These are phyloP conservation scores for Montipora cactus DNA, from an alignment of 64 coral and sea anemone species.

Conservation along the genomic window DNA sequence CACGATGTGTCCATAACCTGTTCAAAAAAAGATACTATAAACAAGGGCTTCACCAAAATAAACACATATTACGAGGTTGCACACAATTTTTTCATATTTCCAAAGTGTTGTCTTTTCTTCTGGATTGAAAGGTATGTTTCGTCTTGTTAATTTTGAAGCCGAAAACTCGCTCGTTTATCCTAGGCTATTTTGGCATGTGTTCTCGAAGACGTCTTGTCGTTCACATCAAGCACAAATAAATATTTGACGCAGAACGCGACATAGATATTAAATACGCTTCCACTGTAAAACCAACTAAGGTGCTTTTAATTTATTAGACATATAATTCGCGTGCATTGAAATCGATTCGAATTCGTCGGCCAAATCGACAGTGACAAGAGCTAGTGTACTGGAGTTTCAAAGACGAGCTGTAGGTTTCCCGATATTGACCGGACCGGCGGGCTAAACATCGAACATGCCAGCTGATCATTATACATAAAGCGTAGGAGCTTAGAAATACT, in stretches of 20 bases:
- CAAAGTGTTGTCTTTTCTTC: too few relatives aligned
- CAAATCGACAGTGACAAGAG: background rate
- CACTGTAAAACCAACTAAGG: background rate
- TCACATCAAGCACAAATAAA: slow-evolving; percentile 22
- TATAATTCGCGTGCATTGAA: background rate
- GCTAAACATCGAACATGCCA: background rate
- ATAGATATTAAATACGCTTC: slow-evolving; percentile 27
- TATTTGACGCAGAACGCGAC: slow-evolving; percentile 17
- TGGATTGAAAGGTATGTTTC: too few relatives aligned
- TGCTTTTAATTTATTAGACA: slow-evolving; percentile 11
- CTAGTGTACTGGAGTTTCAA: too few relatives aligned
- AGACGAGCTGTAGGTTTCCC: background rate
- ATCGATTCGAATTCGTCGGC: background rate
- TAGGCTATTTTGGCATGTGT: too few relatives aligned
- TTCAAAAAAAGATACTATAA: slow-evolving; percentile 1
- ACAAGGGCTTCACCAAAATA: background rate
- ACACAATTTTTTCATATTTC: too few relatives aligned
- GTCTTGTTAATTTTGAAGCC: background rate
- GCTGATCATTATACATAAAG: slow-evolving; percentile 15
- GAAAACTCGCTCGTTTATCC: background rate
- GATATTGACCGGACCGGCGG: background rate
- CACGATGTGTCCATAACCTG: slow-evolving; percentile 98
- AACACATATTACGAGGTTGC: background rate
- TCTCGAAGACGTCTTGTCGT: background rate
- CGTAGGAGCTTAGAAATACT: slow-evolving; percentile 29